Evolutionary conservation across 2,797 vertebrate species (phyloP).

Genomic region (Notamacropus eugenii): DNA sequence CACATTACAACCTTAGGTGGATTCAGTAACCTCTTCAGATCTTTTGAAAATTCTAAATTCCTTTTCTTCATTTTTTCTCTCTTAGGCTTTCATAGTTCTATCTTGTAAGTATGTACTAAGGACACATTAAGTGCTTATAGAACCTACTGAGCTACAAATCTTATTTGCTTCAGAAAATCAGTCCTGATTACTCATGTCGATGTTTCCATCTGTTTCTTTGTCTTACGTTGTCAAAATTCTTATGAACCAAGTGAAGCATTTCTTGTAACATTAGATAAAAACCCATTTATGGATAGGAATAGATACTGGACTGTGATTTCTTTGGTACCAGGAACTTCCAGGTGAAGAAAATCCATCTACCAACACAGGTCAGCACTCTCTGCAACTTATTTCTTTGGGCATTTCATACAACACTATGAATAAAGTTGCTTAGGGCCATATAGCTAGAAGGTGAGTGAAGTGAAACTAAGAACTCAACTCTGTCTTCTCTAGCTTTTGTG

Average conservation of each 20-base stretch:
- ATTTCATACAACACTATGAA: neutral
- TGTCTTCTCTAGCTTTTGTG: neutral
- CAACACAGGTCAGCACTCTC: neutral
- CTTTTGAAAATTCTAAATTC: neutral
- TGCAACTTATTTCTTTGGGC: neutral
- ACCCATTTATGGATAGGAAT: neutral
- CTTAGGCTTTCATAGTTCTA: neutral
- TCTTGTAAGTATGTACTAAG: slow-evolving; percentile 34
- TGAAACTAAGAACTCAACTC: neutral
- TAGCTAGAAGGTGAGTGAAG: neutral
- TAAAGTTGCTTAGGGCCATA: neutral
- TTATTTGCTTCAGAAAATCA: slow-evolving; percentile 25
- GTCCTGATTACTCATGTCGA: neutral
- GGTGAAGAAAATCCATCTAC: neutral
- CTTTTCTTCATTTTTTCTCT: slow-evolving; percentile 51
- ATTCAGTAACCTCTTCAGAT: slow-evolving; percentile 42
- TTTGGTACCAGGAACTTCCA: neutral
- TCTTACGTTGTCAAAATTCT: neutral
- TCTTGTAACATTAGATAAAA: neutral
- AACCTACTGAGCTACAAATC: neutral
- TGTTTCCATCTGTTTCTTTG: slow-evolving; percentile 16
- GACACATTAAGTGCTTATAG: neutral
- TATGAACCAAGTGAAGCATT: neutral
- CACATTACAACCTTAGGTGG: slow-evolving; percentile 18
- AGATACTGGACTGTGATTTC: neutral